Conservation (phyloP, 2,888 invertebrate species). For the Tricholauxania praeusta region DNA sequence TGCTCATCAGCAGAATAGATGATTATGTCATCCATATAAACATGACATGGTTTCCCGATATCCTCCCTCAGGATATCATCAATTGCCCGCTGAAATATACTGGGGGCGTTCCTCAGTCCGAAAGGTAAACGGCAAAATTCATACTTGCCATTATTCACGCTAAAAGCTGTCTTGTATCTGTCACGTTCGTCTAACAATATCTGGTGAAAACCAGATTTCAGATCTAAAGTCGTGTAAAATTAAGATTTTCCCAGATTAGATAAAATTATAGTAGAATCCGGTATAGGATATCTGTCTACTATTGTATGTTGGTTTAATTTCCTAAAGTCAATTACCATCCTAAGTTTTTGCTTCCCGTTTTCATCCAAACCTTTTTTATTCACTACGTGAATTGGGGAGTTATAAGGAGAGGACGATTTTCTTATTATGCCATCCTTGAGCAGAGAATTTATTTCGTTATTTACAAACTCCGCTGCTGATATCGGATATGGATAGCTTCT, state of each 20-base stretch:
- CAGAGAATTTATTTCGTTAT: too few relatives aligned
- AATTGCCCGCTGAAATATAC: conserved; percentile 40
- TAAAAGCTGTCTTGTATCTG: conserved; percentile 33
- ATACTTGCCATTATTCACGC: conserved; percentile 38
- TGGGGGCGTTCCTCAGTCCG: conserved; percentile 31
- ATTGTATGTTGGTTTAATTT: conserved; percentile 1
- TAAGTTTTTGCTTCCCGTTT: conserved; percentile 29
- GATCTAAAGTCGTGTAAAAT: conserved; percentile 31
- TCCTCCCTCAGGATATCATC: conserved; percentile 37
- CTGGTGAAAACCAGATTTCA: conserved; percentile 36
- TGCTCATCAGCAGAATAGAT: not conserved
- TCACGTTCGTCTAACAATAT: conserved; percentile 31
- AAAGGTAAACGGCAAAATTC: conserved; percentile 33
- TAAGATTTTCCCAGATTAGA: conserved; percentile 30
- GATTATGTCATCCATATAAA: conserved; percentile 36
- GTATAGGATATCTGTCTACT: conserved; percentile 25
- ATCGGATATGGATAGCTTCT: too few relatives aligned
- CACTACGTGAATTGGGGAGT: conserved; percentile 13
- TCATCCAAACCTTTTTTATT: conserved; percentile 32
- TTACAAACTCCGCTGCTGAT: too few relatives aligned
- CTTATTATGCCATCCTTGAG: too few relatives aligned
- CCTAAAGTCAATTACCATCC: conserved; percentile 29
- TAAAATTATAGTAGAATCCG: conserved; percentile 9
- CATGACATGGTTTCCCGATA: conserved; percentile 36
- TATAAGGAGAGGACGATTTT: too few relatives aligned